Conservation (phyloP, 2,113 vertebrate species). For the Merops nubicus region DNA sequence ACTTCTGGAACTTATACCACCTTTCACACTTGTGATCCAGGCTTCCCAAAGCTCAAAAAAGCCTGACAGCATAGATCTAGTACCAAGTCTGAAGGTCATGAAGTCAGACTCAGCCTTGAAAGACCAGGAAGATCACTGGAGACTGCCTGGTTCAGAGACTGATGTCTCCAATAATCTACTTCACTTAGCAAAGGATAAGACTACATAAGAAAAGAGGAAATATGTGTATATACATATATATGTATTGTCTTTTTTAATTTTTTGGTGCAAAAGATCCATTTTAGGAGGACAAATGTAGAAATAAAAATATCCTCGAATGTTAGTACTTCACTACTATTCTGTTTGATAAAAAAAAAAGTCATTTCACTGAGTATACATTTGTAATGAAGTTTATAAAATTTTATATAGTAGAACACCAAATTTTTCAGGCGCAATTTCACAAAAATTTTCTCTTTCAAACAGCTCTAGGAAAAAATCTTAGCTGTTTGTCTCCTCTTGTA, state of each 20-base stretch:
- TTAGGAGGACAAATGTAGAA: neutral
- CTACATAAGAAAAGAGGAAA: neutral
- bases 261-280: neutral
- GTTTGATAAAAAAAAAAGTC: neutral
- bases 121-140: neutral
- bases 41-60: neutral
- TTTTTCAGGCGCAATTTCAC: constrained; percentile 21
- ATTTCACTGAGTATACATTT: neutral
- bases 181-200: neutral
- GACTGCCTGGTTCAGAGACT: neutral
- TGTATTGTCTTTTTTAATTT: neutral
- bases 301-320: neutral
- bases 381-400: constrained; percentile 10
- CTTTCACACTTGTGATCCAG: neutral
- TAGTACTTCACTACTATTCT: neutral
- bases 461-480: neutral
- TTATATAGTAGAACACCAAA: neutral
- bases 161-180: neutral
- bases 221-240: neutral
- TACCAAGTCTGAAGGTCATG: neutral
- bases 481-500: neutral
- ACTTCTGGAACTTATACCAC: neutral
- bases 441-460: neutral
- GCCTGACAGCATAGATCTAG: neutral
- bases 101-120: neutral